Evolutionary conservation across 2,113 vertebrate genomes (phyloP).

Genomic region (Aramus guarauna): DNA sequence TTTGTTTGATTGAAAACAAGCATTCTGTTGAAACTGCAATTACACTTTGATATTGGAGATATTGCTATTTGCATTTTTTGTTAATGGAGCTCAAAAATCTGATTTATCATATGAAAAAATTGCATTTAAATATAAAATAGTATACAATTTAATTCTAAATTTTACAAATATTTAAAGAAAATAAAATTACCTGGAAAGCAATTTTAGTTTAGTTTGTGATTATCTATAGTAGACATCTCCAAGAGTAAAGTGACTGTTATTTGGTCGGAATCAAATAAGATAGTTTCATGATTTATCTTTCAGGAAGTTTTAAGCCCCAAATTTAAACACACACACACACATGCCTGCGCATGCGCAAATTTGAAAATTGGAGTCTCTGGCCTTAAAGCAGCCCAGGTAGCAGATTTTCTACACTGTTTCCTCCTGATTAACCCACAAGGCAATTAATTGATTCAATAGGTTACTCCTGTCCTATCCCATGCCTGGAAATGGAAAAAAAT

Average conservation of each 20-base stretch:
- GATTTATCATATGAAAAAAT: neutral
- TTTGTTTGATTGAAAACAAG: neutral
- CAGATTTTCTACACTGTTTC: neutral
- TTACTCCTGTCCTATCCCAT: neutral
- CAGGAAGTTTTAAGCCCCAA: neutral
- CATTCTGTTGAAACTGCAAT: neutral
- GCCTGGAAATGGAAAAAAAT: neutral
- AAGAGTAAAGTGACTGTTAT: neutral
- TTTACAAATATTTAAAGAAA: neutral
- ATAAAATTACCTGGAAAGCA: neutral
- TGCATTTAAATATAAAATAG: neutral
- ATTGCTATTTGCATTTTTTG: neutral
- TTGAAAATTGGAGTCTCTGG: neutral
- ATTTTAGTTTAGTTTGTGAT: neutral
- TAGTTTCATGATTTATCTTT: neutral
- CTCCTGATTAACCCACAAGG: neutral
- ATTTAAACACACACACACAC: too few relatives aligned
- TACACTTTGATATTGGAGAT: neutral
- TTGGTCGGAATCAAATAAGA: neutral
- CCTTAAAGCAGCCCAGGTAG: neutral
- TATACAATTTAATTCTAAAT: neutral
- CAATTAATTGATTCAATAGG: neutral
- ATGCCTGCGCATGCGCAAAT: fast-evolving
- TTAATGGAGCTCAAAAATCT: neutral
- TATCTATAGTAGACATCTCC: neutral